Evolutionary conservation across 23 tunicate species (phyloP), one percentile per base, ranked within the genome.

Genomic region (Botrylloides violaceus): DNA sequence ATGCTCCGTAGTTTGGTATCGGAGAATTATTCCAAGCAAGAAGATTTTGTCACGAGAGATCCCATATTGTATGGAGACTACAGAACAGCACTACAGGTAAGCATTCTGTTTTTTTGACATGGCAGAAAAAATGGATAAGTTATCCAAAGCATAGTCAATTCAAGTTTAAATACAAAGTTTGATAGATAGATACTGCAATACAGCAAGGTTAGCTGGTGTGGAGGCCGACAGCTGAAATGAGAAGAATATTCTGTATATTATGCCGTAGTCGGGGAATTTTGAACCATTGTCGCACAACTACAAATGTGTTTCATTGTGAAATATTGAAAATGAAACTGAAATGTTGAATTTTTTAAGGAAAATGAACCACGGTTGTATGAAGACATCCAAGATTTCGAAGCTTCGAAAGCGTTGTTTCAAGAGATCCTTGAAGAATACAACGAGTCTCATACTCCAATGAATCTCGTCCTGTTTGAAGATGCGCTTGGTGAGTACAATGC

Each of bases 381-480:
- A 64, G 99, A 95, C 62, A 58, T 95, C 20, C 99, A 95, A 64
- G 99, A 95, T 78, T 95, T 82, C 65, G 96, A 95, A 39, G 99
- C 99, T 6, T 82, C 96, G 0, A 84, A 95, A 62, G 99, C 96
- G 24, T 48, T 95, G 32, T 87, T 95, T 62, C 82, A 75, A 64
- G 99, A 95, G 62, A 95, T 95, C 22, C 60, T 95, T 49, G 92
- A 87, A 64, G 99, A 87, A 59, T 95, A 95, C 77, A 95, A 95
- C 64, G 96, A 95, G 58, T 81, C 79, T 48, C 85, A 95, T 32
- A 95, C 99, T 3, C 80, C 91, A 2, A 95, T 95, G 99, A 95
- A 95, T 65, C 96, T 95, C 30, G 99, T 95, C 19, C 76, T 95
- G 18, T 95, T 95, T 71, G 99, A 95, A 30, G 96, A 87, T 72